These are phyloP conservation scores for Cataglyphis hispanica DNA, from an alignment of 1,140 invertebrate species.

Conservation along the genomic window DNA sequence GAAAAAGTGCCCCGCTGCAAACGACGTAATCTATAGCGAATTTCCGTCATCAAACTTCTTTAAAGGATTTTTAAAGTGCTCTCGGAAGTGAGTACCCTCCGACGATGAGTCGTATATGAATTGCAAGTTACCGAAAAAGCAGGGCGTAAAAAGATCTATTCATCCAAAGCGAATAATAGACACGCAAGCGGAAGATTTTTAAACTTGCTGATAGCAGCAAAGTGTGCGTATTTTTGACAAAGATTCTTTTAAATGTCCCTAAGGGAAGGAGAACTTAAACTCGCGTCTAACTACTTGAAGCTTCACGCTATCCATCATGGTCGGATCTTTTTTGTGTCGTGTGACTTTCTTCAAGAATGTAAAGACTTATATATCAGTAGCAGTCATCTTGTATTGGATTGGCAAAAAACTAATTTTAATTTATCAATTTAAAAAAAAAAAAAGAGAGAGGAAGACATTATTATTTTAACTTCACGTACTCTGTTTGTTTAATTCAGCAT, in stretches of 20 bases:
- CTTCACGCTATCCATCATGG: constrained; percentile 15
- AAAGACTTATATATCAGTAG: constrained; percentile 2
- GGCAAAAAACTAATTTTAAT: constrained; percentile 11
- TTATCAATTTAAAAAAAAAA: too few species aligned
- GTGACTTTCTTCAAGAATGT: neutral
- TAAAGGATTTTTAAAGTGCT: neutral
- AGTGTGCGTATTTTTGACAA: constrained; percentile 13
- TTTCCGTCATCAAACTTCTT: neutral
- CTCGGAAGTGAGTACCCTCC: neutral
- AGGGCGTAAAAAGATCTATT: constrained; percentile 1
- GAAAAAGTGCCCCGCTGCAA: neutral
- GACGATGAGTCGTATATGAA: constrained; percentile 3
- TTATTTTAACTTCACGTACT: neutral
- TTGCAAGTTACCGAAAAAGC: constrained; percentile 17
- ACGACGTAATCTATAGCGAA: neutral
- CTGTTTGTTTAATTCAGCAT: too few species aligned
- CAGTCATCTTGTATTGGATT: neutral
- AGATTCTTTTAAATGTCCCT: constrained; percentile 7
- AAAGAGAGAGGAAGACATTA: neutral
- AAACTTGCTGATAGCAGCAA: constrained; percentile 13
- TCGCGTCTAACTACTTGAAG: neutral
- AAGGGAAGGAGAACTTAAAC: neutral
- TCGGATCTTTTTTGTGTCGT: neutral
- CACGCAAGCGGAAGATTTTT: constrained; percentile 19
- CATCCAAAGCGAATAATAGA: constrained; percentile 27